Conservation (phyloP, 2,113 vertebrate species). For the Caranx ignobilis region DNA sequence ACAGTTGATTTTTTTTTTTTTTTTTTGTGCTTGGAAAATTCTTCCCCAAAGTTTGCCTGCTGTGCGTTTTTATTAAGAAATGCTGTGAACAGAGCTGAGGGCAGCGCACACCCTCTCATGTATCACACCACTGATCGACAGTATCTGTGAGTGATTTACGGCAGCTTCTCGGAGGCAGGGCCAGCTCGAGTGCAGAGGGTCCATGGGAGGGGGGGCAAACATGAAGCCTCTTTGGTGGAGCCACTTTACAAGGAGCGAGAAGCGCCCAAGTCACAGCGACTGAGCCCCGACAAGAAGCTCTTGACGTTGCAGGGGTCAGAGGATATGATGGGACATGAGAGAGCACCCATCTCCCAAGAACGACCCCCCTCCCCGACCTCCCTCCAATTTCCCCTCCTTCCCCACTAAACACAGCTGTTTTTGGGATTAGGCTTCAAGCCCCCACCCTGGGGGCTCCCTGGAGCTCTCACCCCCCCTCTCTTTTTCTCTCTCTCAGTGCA, state of each 20-base stretch:
- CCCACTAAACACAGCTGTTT: conserved; percentile 82
- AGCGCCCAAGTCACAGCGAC: background rate
- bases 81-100: background rate
- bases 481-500: conserved; percentile 36
- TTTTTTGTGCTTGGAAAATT: conserved; percentile 3
- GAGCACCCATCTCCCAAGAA: conserved; percentile 67
- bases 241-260: background rate
- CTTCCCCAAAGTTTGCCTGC: background rate
- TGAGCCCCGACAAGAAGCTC: conserved; percentile 45
- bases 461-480: conserved; percentile 34
- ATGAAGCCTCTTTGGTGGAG: conserved; percentile 9
- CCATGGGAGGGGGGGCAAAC: conserved; percentile 14
- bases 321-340: conserved; percentile 74
- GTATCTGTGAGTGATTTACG: conserved; percentile 26
- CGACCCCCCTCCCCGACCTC: conserved; percentile 31
- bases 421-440: conserved; percentile 79
- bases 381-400: background rate
- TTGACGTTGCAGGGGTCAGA: conserved; percentile 69
- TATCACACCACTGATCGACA: background rate
- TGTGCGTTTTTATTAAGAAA: conserved; percentile 5
- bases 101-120: conserved; percentile 14
- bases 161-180: background rate
- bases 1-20: background rate
- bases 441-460: conserved; percentile 57
- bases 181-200: conserved; percentile 19